These are phyloP conservation scores for Tinea trinotella DNA, from an alignment of 2,888 invertebrate species.

Conservation along the genomic window DNA sequence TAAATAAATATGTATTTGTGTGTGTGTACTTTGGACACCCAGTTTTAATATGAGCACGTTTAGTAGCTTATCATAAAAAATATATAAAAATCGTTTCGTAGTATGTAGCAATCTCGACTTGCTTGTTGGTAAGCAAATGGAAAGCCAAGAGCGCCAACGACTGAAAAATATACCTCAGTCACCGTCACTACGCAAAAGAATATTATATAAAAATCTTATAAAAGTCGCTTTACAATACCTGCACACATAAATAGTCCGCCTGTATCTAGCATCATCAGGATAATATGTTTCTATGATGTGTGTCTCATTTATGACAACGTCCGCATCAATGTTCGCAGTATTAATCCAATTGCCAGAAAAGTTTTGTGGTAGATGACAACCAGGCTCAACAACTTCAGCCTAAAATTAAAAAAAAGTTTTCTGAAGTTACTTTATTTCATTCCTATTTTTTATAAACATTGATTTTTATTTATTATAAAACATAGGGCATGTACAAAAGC, in stretches of 20 bases:
- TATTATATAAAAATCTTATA: no score
- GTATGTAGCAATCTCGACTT: no score
- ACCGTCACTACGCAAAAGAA: no score
- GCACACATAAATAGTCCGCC: constrained; percentile 94
- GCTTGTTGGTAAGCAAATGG: no score
- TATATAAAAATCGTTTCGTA: no score
- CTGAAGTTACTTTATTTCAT: neutral
- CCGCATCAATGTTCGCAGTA: constrained; percentile 96
- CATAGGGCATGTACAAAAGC: no score
- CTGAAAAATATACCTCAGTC: no score
- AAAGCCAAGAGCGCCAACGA: no score
- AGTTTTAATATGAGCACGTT: no score
- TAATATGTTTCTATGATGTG: constrained; percentile 97
- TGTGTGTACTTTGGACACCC: no score
- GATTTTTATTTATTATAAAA: neutral
- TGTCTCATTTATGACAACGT: constrained; percentile 93
- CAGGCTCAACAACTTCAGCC: constrained; percentile 90
- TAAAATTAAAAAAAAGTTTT: constrained; percentile 38
- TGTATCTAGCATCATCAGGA: constrained; percentile 91
- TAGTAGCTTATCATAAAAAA: no score
- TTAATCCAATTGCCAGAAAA: constrained; percentile 97
- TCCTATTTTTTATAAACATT: neutral
- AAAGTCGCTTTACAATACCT: constrained; percentile 46
- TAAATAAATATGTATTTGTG: no score
- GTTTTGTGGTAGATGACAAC: constrained; percentile 93